Percentiles rank a stretch among this genome's conserved stretches.
These are phyloP conservation scores for Glaucidium brasilianum DNA, from an alignment of 2,113 vertebrate species.

Conservation along the genomic window DNA sequence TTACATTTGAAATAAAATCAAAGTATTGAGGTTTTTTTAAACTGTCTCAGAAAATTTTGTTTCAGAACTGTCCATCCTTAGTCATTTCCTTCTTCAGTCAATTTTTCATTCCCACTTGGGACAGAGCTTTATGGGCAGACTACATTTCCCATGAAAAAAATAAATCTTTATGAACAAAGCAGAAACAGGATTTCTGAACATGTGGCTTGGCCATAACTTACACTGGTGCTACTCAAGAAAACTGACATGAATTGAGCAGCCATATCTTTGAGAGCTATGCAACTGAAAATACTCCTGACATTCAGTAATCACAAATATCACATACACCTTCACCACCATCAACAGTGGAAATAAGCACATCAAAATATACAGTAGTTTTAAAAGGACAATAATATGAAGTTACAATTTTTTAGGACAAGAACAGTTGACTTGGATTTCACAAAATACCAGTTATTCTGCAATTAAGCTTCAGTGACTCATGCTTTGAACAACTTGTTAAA, in stretches of 20 bases:
- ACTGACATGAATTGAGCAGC: neutral
- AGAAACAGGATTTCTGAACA: neutral
- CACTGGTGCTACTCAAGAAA: neutral
- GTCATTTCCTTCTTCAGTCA: neutral
- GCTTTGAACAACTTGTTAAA: neutral
- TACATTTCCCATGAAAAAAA: neutral
- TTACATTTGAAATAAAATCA: neutral
- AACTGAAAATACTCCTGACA: neutral
- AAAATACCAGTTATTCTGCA: neutral
- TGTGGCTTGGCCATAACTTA: neutral
- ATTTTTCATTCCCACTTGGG: neutral
- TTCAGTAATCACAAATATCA: neutral
- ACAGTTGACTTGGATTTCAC: neutral
- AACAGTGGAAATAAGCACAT: neutral
- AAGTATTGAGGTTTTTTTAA: neutral
- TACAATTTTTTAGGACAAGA: neutral
- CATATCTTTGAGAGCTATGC: neutral
- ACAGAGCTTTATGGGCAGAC: neutral
- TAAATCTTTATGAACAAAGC: neutral
- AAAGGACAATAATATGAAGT: neutral
- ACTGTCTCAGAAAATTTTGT: neutral
- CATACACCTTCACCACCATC: neutral
- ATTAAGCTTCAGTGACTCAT: neutral
- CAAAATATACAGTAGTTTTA: neutral
- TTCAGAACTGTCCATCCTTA: neutral